phyloP scores from a whole-genome alignment of 2,113 vertebrate genomes.

The Ramphastos sulfuratus region DNA sequence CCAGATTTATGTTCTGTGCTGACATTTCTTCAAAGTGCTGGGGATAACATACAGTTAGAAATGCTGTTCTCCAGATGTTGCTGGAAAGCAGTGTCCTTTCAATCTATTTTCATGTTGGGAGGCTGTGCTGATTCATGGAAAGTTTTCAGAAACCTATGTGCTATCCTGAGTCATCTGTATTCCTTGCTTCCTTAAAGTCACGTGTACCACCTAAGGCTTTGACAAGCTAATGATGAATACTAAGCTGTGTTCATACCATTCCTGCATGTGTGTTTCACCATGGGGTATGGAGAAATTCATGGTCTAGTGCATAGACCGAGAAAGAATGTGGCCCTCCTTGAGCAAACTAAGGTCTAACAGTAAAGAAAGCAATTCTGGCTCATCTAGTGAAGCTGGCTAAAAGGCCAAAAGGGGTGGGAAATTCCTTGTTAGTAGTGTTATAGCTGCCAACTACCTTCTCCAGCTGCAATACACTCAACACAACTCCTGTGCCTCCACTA shows the following conservation, averaged over 20 bases:
- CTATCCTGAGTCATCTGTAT: background rate
- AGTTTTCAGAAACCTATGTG: background rate
- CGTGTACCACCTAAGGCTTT: background rate
- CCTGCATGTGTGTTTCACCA: background rate
- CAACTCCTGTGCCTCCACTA: background rate
- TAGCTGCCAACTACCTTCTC: background rate
- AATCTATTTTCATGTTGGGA: background rate
- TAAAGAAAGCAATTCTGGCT: background rate
- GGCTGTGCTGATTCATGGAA: background rate
- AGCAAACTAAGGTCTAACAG: background rate
- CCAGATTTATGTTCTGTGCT: background rate
- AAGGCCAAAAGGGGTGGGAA: background rate
- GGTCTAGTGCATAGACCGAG: background rate
- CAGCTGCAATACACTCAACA: background rate
- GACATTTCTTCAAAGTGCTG: background rate
- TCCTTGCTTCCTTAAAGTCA: background rate
- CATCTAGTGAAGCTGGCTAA: background rate
- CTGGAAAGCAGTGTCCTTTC: background rate
- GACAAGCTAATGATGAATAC: background rate
- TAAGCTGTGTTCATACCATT: background rate
- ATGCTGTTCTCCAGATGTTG: background rate
- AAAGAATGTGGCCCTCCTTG: rapidly evolving
- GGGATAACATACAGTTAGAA: background rate
- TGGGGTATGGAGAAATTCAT: background rate
- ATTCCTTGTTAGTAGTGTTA: background rate